phyloP scores from a whole-genome alignment of 1,140 invertebrate species.

The Mizuhopecten yessoensis region DNA sequence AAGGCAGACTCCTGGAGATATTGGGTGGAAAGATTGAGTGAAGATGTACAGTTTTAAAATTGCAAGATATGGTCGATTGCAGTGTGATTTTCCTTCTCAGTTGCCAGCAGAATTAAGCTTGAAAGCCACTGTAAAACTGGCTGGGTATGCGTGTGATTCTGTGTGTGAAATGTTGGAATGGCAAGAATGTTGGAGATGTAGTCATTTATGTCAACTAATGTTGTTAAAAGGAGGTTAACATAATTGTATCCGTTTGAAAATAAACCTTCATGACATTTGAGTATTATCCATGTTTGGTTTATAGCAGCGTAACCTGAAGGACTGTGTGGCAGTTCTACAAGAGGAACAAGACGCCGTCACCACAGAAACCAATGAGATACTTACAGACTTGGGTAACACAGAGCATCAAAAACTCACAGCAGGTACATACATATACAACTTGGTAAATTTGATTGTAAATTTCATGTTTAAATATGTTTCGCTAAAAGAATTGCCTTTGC shows the following conservation, averaged over 20 bases:
- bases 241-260: background rate
- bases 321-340: slow-evolving; percentile 59
- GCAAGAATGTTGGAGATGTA: no score
- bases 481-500: no score
- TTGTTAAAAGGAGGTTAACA: no score
- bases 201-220: no score
- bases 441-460: background rate
- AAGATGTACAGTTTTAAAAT: no score
- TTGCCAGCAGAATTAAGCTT: no score
- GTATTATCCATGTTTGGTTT: background rate
- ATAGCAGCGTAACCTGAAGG: slow-evolving; percentile 64
- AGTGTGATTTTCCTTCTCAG: no score
- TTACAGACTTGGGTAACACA: slow-evolving; percentile 83
- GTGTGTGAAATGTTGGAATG: background rate
- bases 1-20: background rate
- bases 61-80: no score
- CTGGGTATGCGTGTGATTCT: background rate
- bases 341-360: slow-evolving; percentile 65
- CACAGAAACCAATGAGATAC: slow-evolving; percentile 82
- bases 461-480: background rate
- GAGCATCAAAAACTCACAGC: slow-evolving; percentile 80
- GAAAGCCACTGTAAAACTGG: no score
- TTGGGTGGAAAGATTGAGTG: no score
- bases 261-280: background rate
- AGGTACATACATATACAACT: slow-evolving; percentile 56